Base-by-base conservation (phyloP, 2,113 vertebrate genomes). In the Hemicordylus capensis region DNA sequence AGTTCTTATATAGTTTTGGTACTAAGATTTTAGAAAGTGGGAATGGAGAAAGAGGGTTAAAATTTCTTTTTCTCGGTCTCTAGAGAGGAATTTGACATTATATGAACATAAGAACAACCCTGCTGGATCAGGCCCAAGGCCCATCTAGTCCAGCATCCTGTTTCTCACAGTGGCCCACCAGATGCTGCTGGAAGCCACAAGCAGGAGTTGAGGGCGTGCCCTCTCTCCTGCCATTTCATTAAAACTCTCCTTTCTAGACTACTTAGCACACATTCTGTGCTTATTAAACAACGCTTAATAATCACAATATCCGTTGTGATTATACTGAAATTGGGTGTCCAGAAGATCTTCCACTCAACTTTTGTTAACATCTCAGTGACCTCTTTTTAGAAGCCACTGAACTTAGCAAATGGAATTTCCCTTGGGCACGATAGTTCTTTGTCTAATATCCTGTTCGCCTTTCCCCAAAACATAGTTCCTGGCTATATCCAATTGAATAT, bases 31-130 rank as follows among this genome's bases (percentile, higher is more conserved):
- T 75, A 75, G 86, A 88, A 89, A 3, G 1, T 4, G 0, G 73
- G 73, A 34, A 14, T 83, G 82, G 39, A 76, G 31, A 81, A 86
- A 90, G n/a, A n/a, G 66, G 20, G 61, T 66, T 85, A 85, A 66
- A 82, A 76, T 87, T 44, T 87, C 76, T 59, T 88, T 3, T 83
- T 82, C 85, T 63, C 17, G 83, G 74, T 84, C 46, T 72, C 87
- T 24, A 15, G 78, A 46, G 81, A 80, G 54, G 73, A 37, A 48
- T 1, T 37, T 2, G 14, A 28, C 8, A 64, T 92, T 76, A 66
- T 76, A n/a, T n/a, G n/a, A n/a, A n/a, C n/a, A n/a, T n/a, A n/a
- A n/a, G n/a, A n/a, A n/a, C n/a, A n/a, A n/a, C n/a, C n/a, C n/a
- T n/a, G n/a, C n/a, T n/a, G n/a, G n/a, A n/a, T n/a, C n/a, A n/a